These are phyloP conservation scores for Myotis davidii DNA, from an alignment of 2,113 vertebrate genomes.

Conservation along the genomic window DNA sequence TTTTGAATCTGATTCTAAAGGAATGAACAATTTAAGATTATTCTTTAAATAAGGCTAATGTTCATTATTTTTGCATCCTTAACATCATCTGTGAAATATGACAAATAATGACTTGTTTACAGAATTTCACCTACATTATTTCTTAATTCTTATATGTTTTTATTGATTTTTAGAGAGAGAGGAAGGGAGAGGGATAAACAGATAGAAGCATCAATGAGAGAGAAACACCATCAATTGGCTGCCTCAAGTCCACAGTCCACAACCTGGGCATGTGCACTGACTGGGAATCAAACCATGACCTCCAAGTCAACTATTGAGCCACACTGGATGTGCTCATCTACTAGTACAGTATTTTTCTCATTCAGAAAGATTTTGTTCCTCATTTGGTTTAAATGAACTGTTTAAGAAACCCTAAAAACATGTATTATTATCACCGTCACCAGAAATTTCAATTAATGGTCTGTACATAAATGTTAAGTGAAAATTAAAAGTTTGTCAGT, in stretches of 20 bases:
- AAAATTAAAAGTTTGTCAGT: neutral
- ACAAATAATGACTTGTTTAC: neutral
- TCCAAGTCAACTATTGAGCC: too few relatives aligned
- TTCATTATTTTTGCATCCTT: slow-evolving; percentile 14
- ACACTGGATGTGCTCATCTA: too few relatives aligned
- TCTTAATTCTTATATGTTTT: too few relatives aligned
- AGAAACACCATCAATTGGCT: too few relatives aligned
- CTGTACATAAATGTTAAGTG: neutral
- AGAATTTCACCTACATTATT: neutral
- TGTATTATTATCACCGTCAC: neutral
- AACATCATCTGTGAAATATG: neutral
- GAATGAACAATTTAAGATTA: neutral
- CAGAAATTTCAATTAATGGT: slow-evolving; percentile 22
- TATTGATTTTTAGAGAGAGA: too few relatives aligned
- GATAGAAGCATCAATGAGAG: too few relatives aligned
- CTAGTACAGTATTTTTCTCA: neutral
- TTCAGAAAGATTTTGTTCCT: neutral
- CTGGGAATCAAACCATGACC: too few relatives aligned
- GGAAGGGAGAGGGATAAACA: too few relatives aligned
- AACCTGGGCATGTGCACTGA: too few relatives aligned
- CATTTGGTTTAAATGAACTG: neutral
- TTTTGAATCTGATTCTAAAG: neutral
- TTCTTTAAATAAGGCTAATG: neutral
- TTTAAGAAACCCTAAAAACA: neutral
- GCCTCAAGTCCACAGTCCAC: too few relatives aligned